A percentile compares a stretch with the other conserved stretches of the same genome.
Conservation (phyloP, 2,888 invertebrate genomes). For the Mythimna lalbum region DNA sequence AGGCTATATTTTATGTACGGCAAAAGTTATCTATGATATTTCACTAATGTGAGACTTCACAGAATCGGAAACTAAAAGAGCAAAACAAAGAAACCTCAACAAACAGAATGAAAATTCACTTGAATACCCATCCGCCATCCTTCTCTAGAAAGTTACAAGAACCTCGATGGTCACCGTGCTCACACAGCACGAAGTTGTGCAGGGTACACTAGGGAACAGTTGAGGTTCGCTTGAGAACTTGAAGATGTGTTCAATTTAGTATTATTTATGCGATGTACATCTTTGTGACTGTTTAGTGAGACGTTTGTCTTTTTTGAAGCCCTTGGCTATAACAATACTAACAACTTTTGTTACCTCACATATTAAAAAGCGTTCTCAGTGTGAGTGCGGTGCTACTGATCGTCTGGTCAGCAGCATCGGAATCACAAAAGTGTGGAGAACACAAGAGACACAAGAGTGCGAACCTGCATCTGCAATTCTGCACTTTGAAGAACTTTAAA, state of each 20-base stretch:
- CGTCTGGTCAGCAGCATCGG: too few species aligned
- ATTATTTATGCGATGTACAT: not conserved
- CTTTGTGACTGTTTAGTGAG: not conserved
- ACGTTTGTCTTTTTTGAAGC: not conserved
- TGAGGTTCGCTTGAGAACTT: constrained; percentile 21
- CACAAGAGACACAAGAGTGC: too few species aligned
- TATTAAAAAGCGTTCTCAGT: too few species aligned
- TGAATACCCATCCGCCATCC: not conserved
- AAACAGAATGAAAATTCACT: constrained; percentile 9
- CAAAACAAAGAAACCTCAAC: not conserved
- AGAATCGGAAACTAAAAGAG: not conserved
- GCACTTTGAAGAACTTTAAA: too few species aligned
- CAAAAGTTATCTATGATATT: not conserved
- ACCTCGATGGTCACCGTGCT: constrained; percentile 16
- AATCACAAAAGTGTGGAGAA: too few species aligned
- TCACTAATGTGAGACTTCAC: not conserved
- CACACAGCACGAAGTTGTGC: constrained; percentile 25
- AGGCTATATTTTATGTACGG: too few species aligned
- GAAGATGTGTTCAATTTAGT: constrained; percentile 11
- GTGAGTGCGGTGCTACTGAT: too few species aligned
- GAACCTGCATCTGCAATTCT: too few species aligned
- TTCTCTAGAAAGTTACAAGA: constrained; percentile 25
- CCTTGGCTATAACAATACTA: too few species aligned
- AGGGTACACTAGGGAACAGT: not conserved
- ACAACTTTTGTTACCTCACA: too few species aligned